These are phyloP conservation scores for Deladenus siricidicola DNA, from an alignment of 2,888 invertebrate species.

Conservation along the genomic window DNA sequence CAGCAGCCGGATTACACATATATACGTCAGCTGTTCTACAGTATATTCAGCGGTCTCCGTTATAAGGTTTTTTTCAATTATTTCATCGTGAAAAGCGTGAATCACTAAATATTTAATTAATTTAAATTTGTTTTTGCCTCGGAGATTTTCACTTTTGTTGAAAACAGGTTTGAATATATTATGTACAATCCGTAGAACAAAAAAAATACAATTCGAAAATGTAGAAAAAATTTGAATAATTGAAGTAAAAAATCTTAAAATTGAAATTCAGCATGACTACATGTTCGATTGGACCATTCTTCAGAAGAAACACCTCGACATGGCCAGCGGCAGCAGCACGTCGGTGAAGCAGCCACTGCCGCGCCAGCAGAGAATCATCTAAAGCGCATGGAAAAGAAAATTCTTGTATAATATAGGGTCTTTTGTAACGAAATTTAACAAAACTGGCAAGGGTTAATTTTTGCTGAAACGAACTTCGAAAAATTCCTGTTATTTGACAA, in stretches of 20 bases:
- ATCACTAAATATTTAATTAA: not conserved
- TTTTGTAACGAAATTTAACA: too few relatives aligned
- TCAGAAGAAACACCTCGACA: conserved; percentile 76
- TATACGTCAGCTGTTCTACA: conserved; percentile 92
- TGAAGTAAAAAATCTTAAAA: not conserved
- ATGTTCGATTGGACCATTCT: conserved; percentile 98
- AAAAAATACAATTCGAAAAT: not conserved
- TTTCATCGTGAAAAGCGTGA: not conserved
- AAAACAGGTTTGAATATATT: not conserved
- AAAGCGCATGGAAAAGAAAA: too few relatives aligned
- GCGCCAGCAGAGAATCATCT: conserved; percentile 12
- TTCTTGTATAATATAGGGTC: too few relatives aligned
- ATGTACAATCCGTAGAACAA: not conserved
- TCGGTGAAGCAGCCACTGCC: conserved; percentile 15
- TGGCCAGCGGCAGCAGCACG: conserved; percentile 16
- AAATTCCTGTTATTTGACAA: too few relatives aligned
- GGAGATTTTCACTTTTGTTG: not conserved
- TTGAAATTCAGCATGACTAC: conserved; percentile 47
- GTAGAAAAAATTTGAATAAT: too few relatives aligned
- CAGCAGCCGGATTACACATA: conserved; percentile 99
- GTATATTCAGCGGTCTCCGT: conserved; percentile 95
- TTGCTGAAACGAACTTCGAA: too few relatives aligned
- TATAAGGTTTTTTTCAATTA: conserved; percentile 57
- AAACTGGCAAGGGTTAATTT: too few relatives aligned
- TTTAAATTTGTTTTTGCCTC: too few relatives aligned